These are phyloP conservation scores for Trachops cirrhosus DNA, from an alignment of 2,797 vertebrate genomes.

Conservation along the genomic window DNA sequence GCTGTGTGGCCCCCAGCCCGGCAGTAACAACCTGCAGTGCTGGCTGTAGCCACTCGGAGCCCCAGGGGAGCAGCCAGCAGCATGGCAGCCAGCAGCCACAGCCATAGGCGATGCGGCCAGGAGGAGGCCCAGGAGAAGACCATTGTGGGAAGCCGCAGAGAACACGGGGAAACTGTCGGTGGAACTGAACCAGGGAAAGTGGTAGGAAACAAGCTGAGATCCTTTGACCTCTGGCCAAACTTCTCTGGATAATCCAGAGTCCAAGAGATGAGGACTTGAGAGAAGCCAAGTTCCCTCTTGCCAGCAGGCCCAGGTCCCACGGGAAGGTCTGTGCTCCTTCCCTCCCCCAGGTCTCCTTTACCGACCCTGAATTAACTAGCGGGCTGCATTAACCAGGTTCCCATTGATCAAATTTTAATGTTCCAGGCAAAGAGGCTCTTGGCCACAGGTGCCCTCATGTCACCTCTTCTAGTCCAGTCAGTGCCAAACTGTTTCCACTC, in stretches of 20 bases:
- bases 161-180: neutral
- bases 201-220: neutral
- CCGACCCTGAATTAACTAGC: neutral
- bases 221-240: neutral
- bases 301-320: neutral
- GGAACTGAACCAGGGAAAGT: neutral
- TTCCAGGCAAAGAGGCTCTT: neutral
- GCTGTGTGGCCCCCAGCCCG: neutral
- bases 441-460: neutral
- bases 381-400: neutral
- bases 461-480: neutral
- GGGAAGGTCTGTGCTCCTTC: neutral
- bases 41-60: neutral
- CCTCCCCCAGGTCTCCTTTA: neutral
- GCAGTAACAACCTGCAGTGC: too few relatives aligned
- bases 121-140: neutral
- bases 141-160: neutral
- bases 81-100: neutral
- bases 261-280: neutral
- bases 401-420: neutral
- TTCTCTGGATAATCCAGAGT: neutral
- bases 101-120: neutral
- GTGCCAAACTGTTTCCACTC: neutral
- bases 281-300: neutral
- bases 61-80: neutral